A percentile compares a stretch with the other conserved stretches of the same genome.
Evolutionary conservation across 2,888 invertebrate species (phyloP).

Genomic region (Macropis europaea): DNA sequence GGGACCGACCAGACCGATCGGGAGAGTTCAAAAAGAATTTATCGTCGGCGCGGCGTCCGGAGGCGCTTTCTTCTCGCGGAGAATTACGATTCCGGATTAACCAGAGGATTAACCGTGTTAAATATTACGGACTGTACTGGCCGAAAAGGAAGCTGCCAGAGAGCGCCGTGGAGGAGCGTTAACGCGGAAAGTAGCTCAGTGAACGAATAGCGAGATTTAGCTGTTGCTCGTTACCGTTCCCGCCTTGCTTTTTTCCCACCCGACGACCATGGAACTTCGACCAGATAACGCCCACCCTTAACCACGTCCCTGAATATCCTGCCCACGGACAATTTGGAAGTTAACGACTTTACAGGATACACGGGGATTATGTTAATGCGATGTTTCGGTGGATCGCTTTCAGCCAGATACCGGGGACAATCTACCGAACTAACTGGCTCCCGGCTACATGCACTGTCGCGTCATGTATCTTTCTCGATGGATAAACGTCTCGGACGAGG

Average conservation of each 20-base stretch:
- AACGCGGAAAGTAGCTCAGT: slow-evolving; percentile 38
- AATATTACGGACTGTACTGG: slow-evolving; percentile 31
- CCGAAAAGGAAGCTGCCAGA: slow-evolving; percentile 20
- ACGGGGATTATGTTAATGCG: slow-evolving; percentile 66
- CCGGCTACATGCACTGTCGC: too few relatives aligned
- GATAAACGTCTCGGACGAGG: too few relatives aligned
- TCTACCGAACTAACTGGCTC: too few relatives aligned
- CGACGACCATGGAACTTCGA: neutral
- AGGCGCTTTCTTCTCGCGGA: neutral
- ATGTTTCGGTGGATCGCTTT: slow-evolving; percentile 57
- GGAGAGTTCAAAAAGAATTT: slow-evolving; percentile 3
- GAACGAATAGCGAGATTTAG: slow-evolving; percentile 38
- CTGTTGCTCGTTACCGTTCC: slow-evolving; percentile 32
- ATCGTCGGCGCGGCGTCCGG: neutral
- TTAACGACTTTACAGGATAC: slow-evolving; percentile 56
- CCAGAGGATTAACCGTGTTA: slow-evolving; percentile 49
- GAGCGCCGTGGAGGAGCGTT: neutral
- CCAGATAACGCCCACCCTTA: too few relatives aligned
- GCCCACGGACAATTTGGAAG: slow-evolving; percentile 38
- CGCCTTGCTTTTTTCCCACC: slow-evolving; percentile 2
- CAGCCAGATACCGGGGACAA: slow-evolving; percentile 16
- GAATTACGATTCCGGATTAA: slow-evolving; percentile 42
- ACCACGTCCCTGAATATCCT: slow-evolving; percentile 17
- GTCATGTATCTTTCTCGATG: neutral
- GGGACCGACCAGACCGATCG: neutral